phyloP scores from a whole-genome alignment of 53 echinoderm and acorn worm species.

The Holothuria scabra region DNA sequence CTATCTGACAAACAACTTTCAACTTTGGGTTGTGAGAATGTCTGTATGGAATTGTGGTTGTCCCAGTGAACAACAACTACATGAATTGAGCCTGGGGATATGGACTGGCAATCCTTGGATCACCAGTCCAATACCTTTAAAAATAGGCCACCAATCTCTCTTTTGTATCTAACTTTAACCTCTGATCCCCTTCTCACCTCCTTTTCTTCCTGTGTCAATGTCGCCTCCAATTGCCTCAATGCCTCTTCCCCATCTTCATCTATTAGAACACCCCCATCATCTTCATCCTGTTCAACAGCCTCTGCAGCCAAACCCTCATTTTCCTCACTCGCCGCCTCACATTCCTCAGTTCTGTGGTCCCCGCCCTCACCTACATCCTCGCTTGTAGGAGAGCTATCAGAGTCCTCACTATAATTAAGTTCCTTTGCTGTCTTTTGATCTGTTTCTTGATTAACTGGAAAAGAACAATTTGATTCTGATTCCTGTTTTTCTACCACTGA shows the following conservation, averaged over 20 bases:
- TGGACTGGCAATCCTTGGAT: no score
- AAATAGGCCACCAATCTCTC: no score
- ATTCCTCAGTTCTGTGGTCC: neutral
- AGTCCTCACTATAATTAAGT: neutral
- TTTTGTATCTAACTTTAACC: no score
- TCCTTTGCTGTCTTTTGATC: neutral
- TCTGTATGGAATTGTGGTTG: no score
- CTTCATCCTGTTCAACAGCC: neutral
- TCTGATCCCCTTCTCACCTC: slow-evolving; percentile 44
- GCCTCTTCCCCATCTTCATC: slow-evolving; percentile 61
- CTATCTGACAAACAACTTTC: no score
- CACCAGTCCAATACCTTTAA: no score
- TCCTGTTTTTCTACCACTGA: no score
- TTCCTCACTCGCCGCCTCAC: neutral
- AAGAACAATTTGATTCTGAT: neutral
- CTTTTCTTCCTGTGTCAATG: slow-evolving; percentile 82
- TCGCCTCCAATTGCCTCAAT: slow-evolving; percentile 68
- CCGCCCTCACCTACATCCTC: slow-evolving; percentile 1
- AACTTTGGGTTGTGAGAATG: no score
- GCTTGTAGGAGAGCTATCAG: neutral
- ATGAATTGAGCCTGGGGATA: no score
- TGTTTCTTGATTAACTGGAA: neutral
- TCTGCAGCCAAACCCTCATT: slow-evolving; percentile 17
- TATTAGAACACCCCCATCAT: neutral
- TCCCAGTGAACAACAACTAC: no score